Percentiles rank a stretch among this genome's conserved stretches.
phyloP scores from a whole-genome alignment of 2,797 vertebrate species.

The Otus scops region DNA sequence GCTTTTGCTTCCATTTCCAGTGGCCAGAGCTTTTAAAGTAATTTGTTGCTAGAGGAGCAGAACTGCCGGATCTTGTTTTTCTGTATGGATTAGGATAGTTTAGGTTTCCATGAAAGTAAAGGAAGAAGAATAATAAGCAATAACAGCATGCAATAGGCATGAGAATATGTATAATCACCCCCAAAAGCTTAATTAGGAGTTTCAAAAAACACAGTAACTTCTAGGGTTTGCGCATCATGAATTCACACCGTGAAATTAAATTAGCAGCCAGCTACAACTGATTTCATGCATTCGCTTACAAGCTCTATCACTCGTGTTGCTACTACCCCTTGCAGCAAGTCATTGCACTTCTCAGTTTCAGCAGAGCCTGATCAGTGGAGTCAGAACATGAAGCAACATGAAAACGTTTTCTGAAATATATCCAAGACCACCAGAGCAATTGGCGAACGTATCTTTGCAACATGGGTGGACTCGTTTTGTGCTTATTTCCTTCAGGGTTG shows the following conservation, averaged over 20 bases:
- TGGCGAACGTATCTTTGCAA: fast-evolving
- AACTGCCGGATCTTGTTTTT: not conserved
- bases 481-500: not conserved
- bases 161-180: not conserved
- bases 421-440: not conserved
- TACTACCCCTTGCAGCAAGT: not conserved
- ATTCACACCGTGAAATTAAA: not conserved
- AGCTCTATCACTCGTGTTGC: not conserved
- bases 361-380: not conserved
- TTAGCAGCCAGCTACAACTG: not conserved
- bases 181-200: slow-evolving; percentile 11
- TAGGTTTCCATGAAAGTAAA: not conserved
- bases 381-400: not conserved
- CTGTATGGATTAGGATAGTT: not conserved
- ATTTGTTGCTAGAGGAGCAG: not conserved
- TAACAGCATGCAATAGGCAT: not conserved
- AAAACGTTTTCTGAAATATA: not conserved
- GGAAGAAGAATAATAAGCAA: not conserved
- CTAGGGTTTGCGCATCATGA: not conserved
- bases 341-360: not conserved
- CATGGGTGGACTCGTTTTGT: fast-evolving
- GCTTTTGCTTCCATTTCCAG: not conserved
- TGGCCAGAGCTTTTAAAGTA: not conserved
- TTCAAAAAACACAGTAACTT: not conserved
- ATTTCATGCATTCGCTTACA: not conserved